Conservation (phyloP, 1,140 invertebrate species). For the Melitaea cinxia region DNA sequence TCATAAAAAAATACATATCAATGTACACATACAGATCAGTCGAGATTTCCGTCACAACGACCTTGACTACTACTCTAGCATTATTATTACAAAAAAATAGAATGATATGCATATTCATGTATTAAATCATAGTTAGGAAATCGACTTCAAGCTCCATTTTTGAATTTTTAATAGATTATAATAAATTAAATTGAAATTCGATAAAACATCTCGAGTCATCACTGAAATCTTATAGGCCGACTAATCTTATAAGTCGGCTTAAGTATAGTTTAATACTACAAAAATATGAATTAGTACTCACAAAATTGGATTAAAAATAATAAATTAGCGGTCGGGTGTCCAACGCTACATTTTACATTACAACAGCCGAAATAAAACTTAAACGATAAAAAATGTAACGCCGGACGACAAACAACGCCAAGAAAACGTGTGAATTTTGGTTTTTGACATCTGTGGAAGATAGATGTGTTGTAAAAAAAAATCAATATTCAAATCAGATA, state of each 20-base stretch:
- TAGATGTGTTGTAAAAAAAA: conserved; percentile 25
- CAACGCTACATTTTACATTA: conserved; percentile 72
- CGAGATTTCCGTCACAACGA: conserved; percentile 24
- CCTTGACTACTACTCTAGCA: conserved; percentile 25
- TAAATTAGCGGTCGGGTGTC: conserved; percentile 51
- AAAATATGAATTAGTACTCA: conserved; percentile 54
- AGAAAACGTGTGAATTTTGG: conserved; percentile 76
- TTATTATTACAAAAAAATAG: conserved; percentile 13
- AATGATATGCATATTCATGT: background rate
- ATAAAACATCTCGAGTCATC: conserved; percentile 35
- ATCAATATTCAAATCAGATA: conserved; percentile 32
- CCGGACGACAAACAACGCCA: conserved; percentile 78
- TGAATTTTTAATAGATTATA: background rate
- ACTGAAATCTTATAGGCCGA: conserved; percentile 34
- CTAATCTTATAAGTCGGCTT: background rate
- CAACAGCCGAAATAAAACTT: conserved; percentile 65
- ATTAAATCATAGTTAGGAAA: conserved; percentile 1
- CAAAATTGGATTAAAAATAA: conserved; percentile 63
- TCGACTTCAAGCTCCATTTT: background rate
- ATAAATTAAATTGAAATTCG: background rate
- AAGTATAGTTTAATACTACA: conserved; percentile 34
- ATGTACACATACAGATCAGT: conserved; percentile 9
- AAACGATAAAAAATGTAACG: conserved; percentile 74
- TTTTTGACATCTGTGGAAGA: conserved; percentile 53
- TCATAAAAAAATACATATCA: conserved; percentile 5